Evolutionary conservation across 2,797 vertebrate genomes (phyloP).

Genomic region (Danio aesculapii): DNA sequence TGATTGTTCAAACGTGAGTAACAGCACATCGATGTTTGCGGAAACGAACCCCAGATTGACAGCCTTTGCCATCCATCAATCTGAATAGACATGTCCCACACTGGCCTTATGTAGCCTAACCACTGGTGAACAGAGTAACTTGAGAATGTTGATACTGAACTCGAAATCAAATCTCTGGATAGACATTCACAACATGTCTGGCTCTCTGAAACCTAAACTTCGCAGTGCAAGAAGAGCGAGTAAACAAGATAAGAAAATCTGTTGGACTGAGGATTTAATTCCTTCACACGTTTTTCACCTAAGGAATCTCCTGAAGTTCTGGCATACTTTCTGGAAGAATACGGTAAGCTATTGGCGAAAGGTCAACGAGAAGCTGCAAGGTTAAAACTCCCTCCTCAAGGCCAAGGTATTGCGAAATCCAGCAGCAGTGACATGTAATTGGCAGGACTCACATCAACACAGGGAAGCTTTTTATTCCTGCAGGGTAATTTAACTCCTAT

Average conservation of each 20-base stretch:
- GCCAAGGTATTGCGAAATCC: conserved; percentile 1
- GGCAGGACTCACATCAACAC: conserved; percentile 25
- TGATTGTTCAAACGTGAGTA: too few species aligned
- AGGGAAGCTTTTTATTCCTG: conserved; percentile 16
- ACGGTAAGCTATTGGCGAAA: background rate
- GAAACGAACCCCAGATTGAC: too few species aligned
- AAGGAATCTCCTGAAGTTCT: background rate
- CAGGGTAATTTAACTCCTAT: conserved; percentile 15
- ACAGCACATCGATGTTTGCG: too few species aligned
- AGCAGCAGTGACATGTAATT: background rate
- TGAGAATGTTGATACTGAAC: background rate
- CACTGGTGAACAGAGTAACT: background rate
- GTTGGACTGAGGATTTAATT: background rate
- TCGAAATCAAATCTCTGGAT: conserved; percentile 13
- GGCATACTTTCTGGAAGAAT: background rate
- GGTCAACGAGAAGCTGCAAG: background rate
- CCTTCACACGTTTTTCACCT: background rate
- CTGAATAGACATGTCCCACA: too few species aligned
- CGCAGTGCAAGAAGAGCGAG: conserved; percentile 14
- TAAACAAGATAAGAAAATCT: conserved; percentile 23
- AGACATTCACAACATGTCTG: conserved; percentile 10
- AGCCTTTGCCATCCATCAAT: too few species aligned
- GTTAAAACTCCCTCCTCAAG: conserved; percentile 12
- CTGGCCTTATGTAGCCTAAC: too few species aligned
- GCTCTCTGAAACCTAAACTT: conserved; percentile 29